These are phyloP conservation scores for Leptura quadrifasciata DNA, from an alignment of 2,888 invertebrate species.

Conservation along the genomic window DNA sequence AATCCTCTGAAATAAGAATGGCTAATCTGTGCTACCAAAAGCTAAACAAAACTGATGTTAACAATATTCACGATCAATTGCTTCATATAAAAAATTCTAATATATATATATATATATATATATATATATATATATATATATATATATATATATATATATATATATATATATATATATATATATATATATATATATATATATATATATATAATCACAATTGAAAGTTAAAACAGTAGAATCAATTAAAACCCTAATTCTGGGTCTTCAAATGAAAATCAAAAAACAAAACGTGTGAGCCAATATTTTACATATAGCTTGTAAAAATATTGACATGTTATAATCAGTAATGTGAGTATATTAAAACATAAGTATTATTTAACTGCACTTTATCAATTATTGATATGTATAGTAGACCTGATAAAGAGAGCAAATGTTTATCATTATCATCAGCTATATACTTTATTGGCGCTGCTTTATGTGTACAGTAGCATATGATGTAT, in stretches of 20 bases:
- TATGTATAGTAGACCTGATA: slow-evolving; percentile 61
- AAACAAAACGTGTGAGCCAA: slow-evolving; percentile 34
- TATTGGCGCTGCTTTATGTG: slow-evolving; percentile 63
- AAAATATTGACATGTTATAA: slow-evolving; percentile 62
- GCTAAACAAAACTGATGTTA: no score
- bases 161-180: no score
- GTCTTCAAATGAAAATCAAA: neutral
- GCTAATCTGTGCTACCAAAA: neutral
- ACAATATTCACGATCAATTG: no score
- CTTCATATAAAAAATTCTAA: no score
- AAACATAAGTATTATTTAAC: slow-evolving; percentile 71
- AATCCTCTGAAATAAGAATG: neutral
- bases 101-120: no score
- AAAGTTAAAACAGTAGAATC: neutral
- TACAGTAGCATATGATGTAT: slow-evolving; percentile 72
- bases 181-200: no score
- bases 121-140: no score
- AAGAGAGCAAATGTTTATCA: slow-evolving; percentile 31
- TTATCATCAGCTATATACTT: slow-evolving; percentile 34
- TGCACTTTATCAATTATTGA: slow-evolving; percentile 71
- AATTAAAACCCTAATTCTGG: neutral
- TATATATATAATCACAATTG: no score
- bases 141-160: no score
- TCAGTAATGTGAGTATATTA: slow-evolving; percentile 67
- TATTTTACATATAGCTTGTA: slow-evolving; percentile 28